Evolutionary conservation across 1,140 invertebrate species (phyloP).

Genomic region (Pseudomyrmex pallidus): DNA sequence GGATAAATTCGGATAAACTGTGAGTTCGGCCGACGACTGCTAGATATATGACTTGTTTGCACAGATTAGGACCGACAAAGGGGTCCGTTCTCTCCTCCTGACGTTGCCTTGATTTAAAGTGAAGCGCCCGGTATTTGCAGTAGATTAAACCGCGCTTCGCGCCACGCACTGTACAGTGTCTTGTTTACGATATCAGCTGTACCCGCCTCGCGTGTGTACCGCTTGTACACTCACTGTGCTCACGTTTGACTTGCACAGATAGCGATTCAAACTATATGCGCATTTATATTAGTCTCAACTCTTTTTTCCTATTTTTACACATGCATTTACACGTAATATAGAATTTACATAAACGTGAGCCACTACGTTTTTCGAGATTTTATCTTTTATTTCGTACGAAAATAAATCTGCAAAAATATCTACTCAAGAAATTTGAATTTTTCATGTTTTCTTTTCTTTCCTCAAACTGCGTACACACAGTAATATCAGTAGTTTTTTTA

Average conservation of each 20-base stretch:
- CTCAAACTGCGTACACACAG: not conserved
- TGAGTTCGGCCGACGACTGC: slow-evolving; percentile 34
- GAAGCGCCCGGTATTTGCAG: slow-evolving; percentile 77
- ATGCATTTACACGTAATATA: too few species aligned
- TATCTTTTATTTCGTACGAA: slow-evolving; percentile 1
- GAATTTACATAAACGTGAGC: too few species aligned
- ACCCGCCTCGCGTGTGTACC: not conserved
- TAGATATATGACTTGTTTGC: slow-evolving; percentile 76
- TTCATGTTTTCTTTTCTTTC: not conserved
- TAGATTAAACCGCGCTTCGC: slow-evolving; percentile 76
- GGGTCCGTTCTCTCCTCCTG: slow-evolving; percentile 71
- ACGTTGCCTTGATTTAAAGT: slow-evolving; percentile 74
- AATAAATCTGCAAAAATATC: not conserved
- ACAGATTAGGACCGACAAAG: slow-evolving; percentile 82
- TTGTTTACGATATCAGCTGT: slow-evolving; percentile 53
- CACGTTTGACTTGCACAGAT: slow-evolving; percentile 25
- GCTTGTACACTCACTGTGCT: slow-evolving; percentile 52
- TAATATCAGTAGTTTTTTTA: too few species aligned
- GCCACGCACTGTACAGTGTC: slow-evolving; percentile 14
- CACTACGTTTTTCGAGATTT: not conserved
- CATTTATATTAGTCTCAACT: not conserved
- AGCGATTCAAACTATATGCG: slow-evolving; percentile 7
- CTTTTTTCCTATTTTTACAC: not conserved
- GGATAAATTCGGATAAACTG: slow-evolving; percentile 68
- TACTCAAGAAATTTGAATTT: not conserved